Conservation (phyloP, 2,113 vertebrate species). For the Urocolius indicus region DNA sequence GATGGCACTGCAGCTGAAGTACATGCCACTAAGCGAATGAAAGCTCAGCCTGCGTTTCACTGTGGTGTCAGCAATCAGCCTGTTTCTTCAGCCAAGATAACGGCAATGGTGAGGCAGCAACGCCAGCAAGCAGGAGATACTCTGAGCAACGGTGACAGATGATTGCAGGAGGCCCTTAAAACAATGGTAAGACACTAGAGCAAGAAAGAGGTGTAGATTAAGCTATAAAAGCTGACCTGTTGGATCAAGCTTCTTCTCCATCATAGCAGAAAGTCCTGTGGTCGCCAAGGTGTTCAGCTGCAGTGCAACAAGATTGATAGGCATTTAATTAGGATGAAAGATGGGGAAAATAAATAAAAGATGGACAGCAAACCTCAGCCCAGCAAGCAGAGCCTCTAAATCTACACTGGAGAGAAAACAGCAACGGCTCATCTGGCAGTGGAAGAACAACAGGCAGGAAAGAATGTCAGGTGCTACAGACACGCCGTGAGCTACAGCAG, state of each 20-base stretch:
- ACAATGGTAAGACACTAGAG: background rate
- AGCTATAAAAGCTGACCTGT: background rate
- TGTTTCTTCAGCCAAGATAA: background rate
- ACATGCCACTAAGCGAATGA: background rate
- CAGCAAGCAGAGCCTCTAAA: background rate
- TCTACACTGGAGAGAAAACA: background rate
- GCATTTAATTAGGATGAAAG: background rate
- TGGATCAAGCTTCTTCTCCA: background rate
- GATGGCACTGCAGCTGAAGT: background rate
- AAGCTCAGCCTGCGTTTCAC: background rate
- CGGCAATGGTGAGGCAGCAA: background rate
- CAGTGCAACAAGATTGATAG: background rate
- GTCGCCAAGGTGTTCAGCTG: background rate
- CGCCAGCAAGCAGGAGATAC: background rate
- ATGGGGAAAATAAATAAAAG: background rate
- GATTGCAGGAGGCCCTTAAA: background rate
- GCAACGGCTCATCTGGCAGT: background rate
- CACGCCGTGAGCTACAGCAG: background rate
- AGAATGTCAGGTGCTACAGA: background rate
- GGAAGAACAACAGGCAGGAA: background rate
- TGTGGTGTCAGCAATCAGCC: background rate
- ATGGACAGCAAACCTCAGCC: background rate
- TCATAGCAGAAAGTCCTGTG: accelerated
- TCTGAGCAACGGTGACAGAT: background rate
- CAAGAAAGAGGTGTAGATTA: background rate